Percentiles rank a stretch among this genome's conserved stretches.
phyloP scores from a whole-genome alignment of 2,888 invertebrate genomes.

The Alitta virens region DNA sequence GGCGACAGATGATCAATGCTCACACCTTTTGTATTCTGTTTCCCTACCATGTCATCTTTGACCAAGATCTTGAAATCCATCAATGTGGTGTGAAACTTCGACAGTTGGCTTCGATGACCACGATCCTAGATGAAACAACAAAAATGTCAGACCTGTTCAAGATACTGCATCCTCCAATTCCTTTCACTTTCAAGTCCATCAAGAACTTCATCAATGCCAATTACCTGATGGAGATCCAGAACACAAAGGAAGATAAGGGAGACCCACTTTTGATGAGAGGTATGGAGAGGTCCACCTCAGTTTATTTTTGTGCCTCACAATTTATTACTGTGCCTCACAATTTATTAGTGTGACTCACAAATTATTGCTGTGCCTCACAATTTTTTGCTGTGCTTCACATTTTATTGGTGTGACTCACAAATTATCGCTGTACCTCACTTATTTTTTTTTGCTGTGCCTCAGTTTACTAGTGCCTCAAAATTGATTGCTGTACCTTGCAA shows the following conservation, averaged over 20 bases:
- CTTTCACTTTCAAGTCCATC: slow-evolving; percentile 39
- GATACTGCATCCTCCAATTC: slow-evolving; percentile 44
- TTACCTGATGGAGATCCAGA: slow-evolving; percentile 31
- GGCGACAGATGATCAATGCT: not conserved
- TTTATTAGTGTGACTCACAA: no score
- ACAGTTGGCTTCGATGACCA: not conserved
- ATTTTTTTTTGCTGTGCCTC: no score
- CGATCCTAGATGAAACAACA: not conserved
- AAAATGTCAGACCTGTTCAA: slow-evolving; percentile 33
- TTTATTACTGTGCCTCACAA: no score
- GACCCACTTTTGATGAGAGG: slow-evolving; percentile 1
- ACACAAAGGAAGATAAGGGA: not conserved
- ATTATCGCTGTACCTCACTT: no score
- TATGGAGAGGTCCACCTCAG: no score
- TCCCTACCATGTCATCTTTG: slow-evolving; percentile 9
- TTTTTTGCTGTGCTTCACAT: no score
- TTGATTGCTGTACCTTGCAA: no score
- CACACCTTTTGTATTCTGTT: slow-evolving; percentile 4
- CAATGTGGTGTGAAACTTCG: slow-evolving; percentile 8
- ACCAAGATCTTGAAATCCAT: slow-evolving; percentile 3
- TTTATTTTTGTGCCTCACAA: no score
- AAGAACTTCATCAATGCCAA: slow-evolving; percentile 47
- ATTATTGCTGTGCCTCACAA: no score
- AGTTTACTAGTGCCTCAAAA: no score
- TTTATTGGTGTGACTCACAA: no score